Evolutionary conservation across 2,888 invertebrate species (phyloP), one percentile per base, ranked within the genome.

Genomic region (Drosophila testacea): DNA sequence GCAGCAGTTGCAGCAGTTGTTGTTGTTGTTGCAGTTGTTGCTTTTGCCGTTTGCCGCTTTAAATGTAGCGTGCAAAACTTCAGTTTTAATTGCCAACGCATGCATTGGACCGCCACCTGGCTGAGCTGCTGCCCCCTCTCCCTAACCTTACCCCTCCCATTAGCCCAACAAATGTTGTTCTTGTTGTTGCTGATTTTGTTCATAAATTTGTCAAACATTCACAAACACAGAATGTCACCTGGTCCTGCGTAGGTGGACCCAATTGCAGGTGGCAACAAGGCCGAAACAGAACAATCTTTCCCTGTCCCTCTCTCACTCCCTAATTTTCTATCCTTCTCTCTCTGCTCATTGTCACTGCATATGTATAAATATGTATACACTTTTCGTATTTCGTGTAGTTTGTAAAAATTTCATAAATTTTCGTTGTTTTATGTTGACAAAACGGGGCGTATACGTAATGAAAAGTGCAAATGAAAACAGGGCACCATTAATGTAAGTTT

Each of bases 1-100:
- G 55, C 47, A 46, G 72, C 16, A 52, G 68, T 38, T 27, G 48
- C 36, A 39, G 56, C 4, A 47, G 48, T 36, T 59, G 60, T 22
- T 47, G 57, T 46, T 36, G 34, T 13, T 44, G 50, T 39, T 39
- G 48, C 36, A 13, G 61, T 48, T 67, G 78, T 59, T 77, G 83
- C 57, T 61, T 54, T 73, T 76, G 79, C 73, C 63, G 70, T 63
- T 80, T 80, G 79, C 79, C 47, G 85, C 87, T 83, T 87, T 84
- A 84, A 83, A 83, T 83, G 83, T 83, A 72, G 83, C 83, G 83
- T 83, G 83, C 83, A 87, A 87, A 84, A 84, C 87, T 87, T 83
- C 82, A 83, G 83, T 83, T 87, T 83, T 83, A 87, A 83, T 83
- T 81, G 87, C 73, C 71, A 76, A 87, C 87, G 83, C 87, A 87